Conservation (phyloP, 2,888 invertebrate genomes). For the Synergus umbraculus region DNA sequence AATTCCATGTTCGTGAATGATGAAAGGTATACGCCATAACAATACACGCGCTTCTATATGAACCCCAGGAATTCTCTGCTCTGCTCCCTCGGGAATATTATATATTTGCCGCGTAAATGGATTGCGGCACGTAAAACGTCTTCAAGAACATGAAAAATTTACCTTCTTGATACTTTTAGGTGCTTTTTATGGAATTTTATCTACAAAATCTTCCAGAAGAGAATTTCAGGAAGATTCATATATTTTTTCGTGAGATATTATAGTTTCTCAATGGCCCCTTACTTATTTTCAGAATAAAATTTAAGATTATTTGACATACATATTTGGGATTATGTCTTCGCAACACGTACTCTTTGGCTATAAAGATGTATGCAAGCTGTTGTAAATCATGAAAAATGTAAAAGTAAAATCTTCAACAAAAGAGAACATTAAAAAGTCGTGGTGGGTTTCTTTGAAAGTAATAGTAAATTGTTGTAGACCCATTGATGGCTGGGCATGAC, state of each 20-base stretch:
- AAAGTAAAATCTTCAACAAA: not conserved
- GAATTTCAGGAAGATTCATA: too few relatives aligned
- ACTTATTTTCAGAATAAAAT: too few relatives aligned
- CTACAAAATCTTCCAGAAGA: too few relatives aligned
- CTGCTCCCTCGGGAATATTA: slow-evolving; percentile 1
- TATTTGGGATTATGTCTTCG: too few relatives aligned
- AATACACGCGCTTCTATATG: not conserved
- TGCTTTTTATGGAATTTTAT: not conserved
- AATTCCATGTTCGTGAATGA: slow-evolving; percentile 26
- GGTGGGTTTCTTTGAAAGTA: not conserved
- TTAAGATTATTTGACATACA: too few relatives aligned
- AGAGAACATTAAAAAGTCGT: not conserved
- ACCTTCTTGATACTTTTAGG: not conserved
- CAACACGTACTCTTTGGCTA: too few relatives aligned
- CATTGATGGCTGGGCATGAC: slow-evolving; percentile 21
- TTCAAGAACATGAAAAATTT: not conserved
- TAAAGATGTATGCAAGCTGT: too few relatives aligned
- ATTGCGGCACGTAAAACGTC: slow-evolving; percentile 2
- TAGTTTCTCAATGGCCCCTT: too few relatives aligned
- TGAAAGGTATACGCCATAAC: slow-evolving; percentile 38
- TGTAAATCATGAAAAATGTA: not conserved
- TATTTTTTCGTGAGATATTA: too few relatives aligned
- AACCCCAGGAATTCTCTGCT: slow-evolving; percentile 18
- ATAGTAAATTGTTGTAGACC: not conserved
- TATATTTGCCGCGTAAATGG: slow-evolving; percentile 6